phyloP scores from a whole-genome alignment of 2,797 vertebrate genomes.

The Acropternis orthonyx region DNA sequence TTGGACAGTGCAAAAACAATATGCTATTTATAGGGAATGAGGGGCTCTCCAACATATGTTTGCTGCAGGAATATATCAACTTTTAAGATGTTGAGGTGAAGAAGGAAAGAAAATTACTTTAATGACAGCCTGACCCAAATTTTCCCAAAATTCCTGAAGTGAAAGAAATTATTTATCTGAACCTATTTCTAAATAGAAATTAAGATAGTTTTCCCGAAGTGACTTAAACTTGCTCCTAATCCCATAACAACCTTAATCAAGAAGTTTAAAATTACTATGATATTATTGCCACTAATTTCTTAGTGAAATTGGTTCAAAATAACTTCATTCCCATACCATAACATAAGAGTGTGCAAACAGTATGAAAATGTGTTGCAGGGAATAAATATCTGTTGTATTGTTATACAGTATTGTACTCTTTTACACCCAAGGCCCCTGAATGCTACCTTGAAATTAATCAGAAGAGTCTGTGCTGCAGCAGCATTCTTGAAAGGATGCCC shows the following conservation, averaged over 20 bases:
- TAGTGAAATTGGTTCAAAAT: neutral
- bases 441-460: neutral
- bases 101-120: neutral
- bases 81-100: neutral
- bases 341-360: neutral
- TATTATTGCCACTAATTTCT: neutral
- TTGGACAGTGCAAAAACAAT: neutral
- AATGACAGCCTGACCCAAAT: neutral
- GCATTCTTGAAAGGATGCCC: neutral
- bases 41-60: neutral
- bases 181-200: neutral
- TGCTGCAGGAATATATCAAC: neutral
- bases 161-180: neutral
- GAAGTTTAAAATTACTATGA: neutral
- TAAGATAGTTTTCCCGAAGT: neutral
- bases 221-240: neutral
- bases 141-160: neutral
- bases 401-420: neutral
- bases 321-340: neutral
- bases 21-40: neutral
- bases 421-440: neutral
- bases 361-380: neutral
- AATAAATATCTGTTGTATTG: neutral
- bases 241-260: neutral
- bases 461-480: neutral